Conservation (phyloP, 35 echinoderm and acorn worm species). For the Apostichopus californicus region DNA sequence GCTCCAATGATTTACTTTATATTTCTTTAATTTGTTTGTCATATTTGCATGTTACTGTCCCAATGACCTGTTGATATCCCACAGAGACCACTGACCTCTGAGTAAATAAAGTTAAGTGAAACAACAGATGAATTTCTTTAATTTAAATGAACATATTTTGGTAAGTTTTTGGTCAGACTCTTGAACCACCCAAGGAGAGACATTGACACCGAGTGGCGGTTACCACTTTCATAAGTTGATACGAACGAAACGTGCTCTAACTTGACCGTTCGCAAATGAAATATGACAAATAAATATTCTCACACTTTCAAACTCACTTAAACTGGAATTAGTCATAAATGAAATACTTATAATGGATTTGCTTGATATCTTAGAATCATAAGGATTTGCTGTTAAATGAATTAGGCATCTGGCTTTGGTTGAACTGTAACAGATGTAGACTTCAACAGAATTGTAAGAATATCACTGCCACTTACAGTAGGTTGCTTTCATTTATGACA, state of each 20-base stretch:
- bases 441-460: no score
- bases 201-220: not conserved
- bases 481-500: no score
- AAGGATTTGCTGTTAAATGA: not conserved
- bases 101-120: slow-evolving; percentile 23
- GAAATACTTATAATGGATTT: not conserved
- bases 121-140: slow-evolving; percentile 5
- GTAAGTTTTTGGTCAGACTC: not conserved
- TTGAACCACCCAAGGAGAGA: slow-evolving; percentile 2
- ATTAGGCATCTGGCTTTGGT: no score
- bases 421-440: no score
- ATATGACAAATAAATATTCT: slow-evolving; percentile 31
- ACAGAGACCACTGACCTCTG: slow-evolving; percentile 3
- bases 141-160: slow-evolving; percentile 27
- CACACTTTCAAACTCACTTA: not conserved
- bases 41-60: not conserved
- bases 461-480: no score
- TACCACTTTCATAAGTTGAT: not conserved
- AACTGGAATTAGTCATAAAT: not conserved
- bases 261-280: not conserved
- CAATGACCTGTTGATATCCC: slow-evolving; percentile 16
- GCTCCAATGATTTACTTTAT: not conserved
- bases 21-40: not conserved
- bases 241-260: slow-evolving; percentile 13
- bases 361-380: not conserved